Base-by-base conservation (phyloP, 1,140 invertebrate genomes). In the Ooceraea biroi region DNA sequence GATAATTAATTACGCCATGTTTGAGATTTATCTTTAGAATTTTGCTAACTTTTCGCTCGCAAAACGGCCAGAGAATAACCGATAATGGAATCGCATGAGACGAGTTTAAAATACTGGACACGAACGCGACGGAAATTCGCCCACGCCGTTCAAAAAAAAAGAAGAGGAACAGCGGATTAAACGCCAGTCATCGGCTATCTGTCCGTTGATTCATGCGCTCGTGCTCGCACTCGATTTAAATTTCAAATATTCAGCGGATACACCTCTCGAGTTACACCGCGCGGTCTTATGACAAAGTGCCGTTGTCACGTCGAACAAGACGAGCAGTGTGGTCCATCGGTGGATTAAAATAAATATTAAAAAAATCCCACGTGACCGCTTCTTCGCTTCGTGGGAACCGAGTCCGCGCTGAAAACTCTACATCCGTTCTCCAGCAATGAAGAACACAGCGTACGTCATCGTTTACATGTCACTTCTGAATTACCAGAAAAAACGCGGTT, bases 201-300 rank as follows among this genome's bases (percentile, higher is more conserved):
- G 41, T 19, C 1, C 61, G 52, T 83, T 87, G 88, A 90, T 89
- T 87, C 82, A 83, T 87, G 63, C 55, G 72, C 83, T 85, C 68
- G 76, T 63, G 68, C 48, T 68, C 61, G 52, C 11, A 58, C 44
- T 77, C 77, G 65, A 90, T 90, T 90, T 90, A 86, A 88, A 90
- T 88, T 90, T 90, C 77, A 90, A 90, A 90, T 90, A 76, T 52
- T 83, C 84, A 50, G 68, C 65, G 46, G 82, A 86, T 74, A 86
- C 60, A 73, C 27, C 86, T 90, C 60, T 78, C 83, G 27, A 57
- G 69, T 86, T 82, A 76, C 86, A 50, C 71, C n/a, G 65, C 36
- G 88, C 68, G 88, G 74, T 85, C 82, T 89, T 90, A 86, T 89
- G 88, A 91, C 88, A 85, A 90, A 91, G 85, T 88, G 82, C 74